Conservation (phyloP, 2,113 vertebrate genomes). For the Oreamnos americanus region DNA sequence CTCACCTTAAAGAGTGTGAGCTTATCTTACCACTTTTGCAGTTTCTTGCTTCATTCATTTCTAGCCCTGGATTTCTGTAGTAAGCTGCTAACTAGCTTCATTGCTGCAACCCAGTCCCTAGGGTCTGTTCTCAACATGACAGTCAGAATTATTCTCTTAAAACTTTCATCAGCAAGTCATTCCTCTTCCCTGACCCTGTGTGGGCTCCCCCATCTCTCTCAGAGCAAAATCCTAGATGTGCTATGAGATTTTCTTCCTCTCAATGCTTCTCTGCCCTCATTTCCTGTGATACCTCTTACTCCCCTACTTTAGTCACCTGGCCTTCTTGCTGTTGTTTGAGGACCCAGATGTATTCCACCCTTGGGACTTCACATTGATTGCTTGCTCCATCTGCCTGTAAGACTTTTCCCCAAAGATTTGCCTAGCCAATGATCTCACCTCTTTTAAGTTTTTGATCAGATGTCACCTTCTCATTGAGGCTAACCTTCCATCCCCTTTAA, state of each 20-base stretch:
- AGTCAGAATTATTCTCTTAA: not conserved
- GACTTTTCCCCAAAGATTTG: not conserved
- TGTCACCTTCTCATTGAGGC: not conserved
- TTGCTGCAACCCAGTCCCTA: not conserved
- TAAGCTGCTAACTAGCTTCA: not conserved
- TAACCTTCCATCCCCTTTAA: not conserved
- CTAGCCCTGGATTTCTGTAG: not conserved
- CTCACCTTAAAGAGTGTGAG: not conserved
- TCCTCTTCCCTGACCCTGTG: not conserved
- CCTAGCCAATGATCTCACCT: not conserved
- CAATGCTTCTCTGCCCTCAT: not conserved
- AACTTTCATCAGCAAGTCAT: not conserved
- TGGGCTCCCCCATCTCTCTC: not conserved
- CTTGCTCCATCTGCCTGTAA: not conserved
- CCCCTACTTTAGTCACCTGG: too few species aligned
- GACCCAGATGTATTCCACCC: accelerated
- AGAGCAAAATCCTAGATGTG: not conserved
- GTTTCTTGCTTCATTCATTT: not conserved
- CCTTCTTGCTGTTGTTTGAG: not conserved
- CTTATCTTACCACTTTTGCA: not conserved
- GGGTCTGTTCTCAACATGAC: not conserved
- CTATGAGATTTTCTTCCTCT: not conserved
- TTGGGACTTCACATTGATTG: not conserved
- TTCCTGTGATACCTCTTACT: not conserved
- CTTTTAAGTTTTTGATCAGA: not conserved